phyloP scores from a whole-genome alignment of 2,113 vertebrate species.

The Circaetus gallicus region DNA sequence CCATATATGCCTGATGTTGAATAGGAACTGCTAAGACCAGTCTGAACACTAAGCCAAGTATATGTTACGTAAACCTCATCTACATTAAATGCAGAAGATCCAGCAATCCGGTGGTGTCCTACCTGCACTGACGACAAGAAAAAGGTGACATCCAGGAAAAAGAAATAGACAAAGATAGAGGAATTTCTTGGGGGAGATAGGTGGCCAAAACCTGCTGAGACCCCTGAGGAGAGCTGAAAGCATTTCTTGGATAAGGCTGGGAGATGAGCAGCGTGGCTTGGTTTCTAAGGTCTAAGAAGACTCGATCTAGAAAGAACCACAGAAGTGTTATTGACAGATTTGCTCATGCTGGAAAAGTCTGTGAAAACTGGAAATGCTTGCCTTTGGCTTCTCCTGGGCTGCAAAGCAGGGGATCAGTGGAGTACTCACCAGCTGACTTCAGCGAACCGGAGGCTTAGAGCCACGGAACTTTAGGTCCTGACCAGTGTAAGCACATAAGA shows the following conservation, averaged over 20 bases:
- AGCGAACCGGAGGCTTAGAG: not conserved
- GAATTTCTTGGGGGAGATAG: not conserved
- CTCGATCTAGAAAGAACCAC: not conserved
- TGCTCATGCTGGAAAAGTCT: not conserved
- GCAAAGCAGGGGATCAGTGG: not conserved
- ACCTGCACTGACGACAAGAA: not conserved
- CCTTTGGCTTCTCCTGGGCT: not conserved
- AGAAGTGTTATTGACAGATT: not conserved
- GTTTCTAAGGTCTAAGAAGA: not conserved
- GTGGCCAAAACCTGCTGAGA: not conserved
- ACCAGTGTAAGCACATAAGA: not conserved
- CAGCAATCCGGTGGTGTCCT: not conserved
- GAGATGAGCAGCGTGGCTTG: not conserved
- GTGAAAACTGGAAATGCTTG: not conserved
- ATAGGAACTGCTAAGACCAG: not conserved
- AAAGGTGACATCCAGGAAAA: not conserved
- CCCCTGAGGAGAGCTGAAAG: not conserved
- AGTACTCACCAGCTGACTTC: not conserved
- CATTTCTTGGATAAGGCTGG: not conserved
- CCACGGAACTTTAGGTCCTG: not conserved
- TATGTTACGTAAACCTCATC: not conserved
- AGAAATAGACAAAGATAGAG: not conserved
- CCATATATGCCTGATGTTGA: not conserved
- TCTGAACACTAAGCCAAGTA: not conserved
- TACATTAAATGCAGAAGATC: not conserved